A percentile compares a stretch with the other conserved stretches of the same genome.
phyloP scores from a whole-genome alignment of 1,140 invertebrate genomes.

The Marisa cornuarietis region DNA sequence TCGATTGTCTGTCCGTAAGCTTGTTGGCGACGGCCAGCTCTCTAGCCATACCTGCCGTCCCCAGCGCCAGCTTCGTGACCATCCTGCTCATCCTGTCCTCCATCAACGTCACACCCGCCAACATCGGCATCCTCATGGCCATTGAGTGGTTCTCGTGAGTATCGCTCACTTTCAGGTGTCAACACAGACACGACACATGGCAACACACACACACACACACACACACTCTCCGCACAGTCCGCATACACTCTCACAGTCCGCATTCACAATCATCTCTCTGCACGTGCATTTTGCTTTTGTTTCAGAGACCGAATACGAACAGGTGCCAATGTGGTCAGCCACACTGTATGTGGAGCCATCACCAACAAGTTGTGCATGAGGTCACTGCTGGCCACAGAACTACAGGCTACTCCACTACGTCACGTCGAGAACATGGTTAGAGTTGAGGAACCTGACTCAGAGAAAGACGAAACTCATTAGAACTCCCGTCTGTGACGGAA shows the following conservation, averaged over 20 bases:
- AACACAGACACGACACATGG: no score
- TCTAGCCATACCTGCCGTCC: not conserved
- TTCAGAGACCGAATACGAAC: conserved; percentile 8
- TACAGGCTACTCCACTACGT: no score
- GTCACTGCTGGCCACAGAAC: not conserved
- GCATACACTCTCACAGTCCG: no score
- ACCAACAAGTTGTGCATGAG: conserved; percentile 1
- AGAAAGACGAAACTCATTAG: no score
- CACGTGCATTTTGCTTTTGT: not conserved
- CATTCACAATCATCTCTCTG: no score
- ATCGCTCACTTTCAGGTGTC: conserved; percentile 1
- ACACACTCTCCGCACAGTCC: no score
- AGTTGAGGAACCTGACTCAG: no score
- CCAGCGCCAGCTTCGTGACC: conserved; percentile 30
- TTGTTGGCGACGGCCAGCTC: not conserved
- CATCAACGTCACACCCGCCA: conserved; percentile 64
- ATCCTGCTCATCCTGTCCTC: conserved; percentile 38
- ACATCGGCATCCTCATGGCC: conserved; percentile 85
- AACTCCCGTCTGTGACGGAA: not conserved
- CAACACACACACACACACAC: no score
- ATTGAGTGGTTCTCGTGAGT: conserved; percentile 92
- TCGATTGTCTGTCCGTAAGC: not conserved
- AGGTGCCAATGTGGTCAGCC: not conserved
- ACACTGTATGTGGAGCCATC: not conserved
- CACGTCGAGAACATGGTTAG: no score